Conservation (phyloP, 2,113 vertebrate species). For the Festucalex cinctus region DNA sequence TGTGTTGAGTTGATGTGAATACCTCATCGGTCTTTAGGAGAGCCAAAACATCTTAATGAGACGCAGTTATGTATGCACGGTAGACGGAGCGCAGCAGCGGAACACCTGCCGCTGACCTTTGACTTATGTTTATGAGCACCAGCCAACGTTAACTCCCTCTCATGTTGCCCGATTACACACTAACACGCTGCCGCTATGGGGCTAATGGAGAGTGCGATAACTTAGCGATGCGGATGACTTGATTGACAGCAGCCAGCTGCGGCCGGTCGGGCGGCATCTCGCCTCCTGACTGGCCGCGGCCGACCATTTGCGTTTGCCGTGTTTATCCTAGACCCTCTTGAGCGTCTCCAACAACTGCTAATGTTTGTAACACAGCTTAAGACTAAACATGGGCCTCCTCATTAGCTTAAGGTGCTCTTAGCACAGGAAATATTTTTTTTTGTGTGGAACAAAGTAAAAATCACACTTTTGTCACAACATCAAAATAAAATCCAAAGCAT, state of each 20-base stretch:
- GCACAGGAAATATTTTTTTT: background rate
- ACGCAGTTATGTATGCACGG: background rate
- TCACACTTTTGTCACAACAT: background rate
- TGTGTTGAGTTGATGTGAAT: background rate
- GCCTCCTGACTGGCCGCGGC: background rate
- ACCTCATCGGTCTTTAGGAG: background rate
- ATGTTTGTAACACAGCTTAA: background rate
- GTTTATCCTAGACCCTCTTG: background rate
- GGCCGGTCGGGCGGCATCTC: background rate
- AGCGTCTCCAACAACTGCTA: background rate
- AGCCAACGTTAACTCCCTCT: constrained; percentile 3
- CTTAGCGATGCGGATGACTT: constrained; percentile 15
- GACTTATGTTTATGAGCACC: background rate
- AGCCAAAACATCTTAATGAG: background rate
- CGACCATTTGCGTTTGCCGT: background rate
- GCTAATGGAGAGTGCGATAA: constrained; percentile 17
- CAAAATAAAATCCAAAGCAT: background rate
- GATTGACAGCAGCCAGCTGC: background rate
- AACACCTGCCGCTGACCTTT: background rate
- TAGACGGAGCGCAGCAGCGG: too few species aligned
- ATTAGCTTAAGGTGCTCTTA: too few species aligned
- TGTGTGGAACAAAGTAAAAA: too few species aligned
- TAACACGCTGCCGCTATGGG: constrained; percentile 18
- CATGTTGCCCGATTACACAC: constrained; percentile 36
- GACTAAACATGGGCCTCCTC: too few species aligned